Conservation (phyloP, 2,113 vertebrate genomes). For the Mobula birostris region DNA sequence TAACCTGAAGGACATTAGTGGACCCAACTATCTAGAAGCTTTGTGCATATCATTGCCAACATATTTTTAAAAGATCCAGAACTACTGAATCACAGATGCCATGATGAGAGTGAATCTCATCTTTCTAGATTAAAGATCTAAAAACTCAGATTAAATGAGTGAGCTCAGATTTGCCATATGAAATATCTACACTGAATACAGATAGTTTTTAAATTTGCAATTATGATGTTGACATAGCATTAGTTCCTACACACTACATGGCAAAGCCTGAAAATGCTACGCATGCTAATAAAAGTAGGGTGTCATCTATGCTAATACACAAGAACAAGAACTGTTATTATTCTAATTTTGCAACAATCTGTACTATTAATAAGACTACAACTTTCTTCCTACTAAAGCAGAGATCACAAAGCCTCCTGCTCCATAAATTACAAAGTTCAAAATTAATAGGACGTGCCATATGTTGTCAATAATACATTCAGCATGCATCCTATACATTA, state of each 20-base stretch:
- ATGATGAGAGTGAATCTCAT: no score
- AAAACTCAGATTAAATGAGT: background rate
- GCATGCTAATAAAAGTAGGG: background rate
- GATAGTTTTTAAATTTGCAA: background rate
- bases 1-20: no score
- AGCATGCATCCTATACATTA: background rate
- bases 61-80: no score
- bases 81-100: no score
- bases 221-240: background rate
- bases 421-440: background rate
- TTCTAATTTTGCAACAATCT: constrained; percentile 3
- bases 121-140: no score
- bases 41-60: no score
- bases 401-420: background rate
- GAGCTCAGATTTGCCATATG: background rate
- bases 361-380: background rate
- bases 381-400: background rate
- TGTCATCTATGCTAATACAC: background rate
- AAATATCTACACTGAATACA: background rate
- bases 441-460: background rate
- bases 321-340: background rate
- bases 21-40: no score
- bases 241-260: background rate
- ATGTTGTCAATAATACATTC: background rate
- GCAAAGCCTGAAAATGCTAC: background rate